Conservation (phyloP, 2,113 vertebrate species). For the Tympanuchus pallidicinctus region DNA sequence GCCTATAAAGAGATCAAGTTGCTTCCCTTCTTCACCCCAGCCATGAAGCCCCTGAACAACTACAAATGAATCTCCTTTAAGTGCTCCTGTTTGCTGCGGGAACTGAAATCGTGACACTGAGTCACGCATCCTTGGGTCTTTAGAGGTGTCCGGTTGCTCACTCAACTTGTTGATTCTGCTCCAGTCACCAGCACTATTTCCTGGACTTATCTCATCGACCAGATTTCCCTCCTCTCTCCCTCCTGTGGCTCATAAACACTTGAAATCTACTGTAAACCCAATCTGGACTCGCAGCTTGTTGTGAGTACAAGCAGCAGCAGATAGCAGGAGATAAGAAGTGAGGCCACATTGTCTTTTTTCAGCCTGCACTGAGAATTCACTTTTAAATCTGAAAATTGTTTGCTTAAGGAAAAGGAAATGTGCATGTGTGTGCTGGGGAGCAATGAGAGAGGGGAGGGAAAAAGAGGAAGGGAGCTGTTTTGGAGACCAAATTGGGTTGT, state of each 20-base stretch:
- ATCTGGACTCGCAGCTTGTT: slow-evolving; percentile 46
- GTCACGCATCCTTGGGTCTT: slow-evolving; percentile 30
- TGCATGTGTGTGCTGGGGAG: neutral
- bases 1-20: neutral
- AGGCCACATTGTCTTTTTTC: slow-evolving; percentile 45
- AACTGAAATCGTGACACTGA: slow-evolving; percentile 35
- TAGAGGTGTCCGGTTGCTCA: slow-evolving; percentile 5
- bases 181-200: slow-evolving; percentile 53
- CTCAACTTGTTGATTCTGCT: slow-evolving; percentile 55
- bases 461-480: slow-evolving; percentile 38
- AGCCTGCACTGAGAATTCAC: neutral
- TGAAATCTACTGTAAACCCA: slow-evolving; percentile 23
- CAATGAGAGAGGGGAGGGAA: neutral
- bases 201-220: slow-evolving; percentile 66
- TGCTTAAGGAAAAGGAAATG: slow-evolving; percentile 64
- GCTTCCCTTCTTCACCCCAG: neutral
- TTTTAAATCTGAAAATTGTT: slow-evolving; percentile 62
- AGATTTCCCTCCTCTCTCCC: slow-evolving; percentile 69
- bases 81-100: neutral
- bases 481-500: neutral
- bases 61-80: neutral
- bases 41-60: neutral
- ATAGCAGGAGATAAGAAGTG: slow-evolving; percentile 65
- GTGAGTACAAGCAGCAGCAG: slow-evolving; percentile 33
- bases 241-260: slow-evolving; percentile 58